A percentile compares a stretch with the other conserved stretches of the same genome.
Evolutionary conservation across 2,888 invertebrate species (phyloP).

Genomic region (Philopedon plagiatum): DNA sequence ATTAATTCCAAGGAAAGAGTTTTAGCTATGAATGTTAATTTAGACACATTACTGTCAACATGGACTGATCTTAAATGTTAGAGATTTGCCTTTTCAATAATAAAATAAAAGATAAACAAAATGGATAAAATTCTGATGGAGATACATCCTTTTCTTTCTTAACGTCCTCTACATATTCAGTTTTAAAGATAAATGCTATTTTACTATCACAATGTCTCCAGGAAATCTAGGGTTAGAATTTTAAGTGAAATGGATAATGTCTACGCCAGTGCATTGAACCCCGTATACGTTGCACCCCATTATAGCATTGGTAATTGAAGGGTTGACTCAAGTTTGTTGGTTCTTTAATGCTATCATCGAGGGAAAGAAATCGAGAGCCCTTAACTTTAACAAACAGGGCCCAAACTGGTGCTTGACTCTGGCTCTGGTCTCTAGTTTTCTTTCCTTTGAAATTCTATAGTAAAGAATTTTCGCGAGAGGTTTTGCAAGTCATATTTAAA

Average conservation of each 20-base stretch:
- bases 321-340: constrained; percentile 60
- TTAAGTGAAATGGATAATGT: neutral
- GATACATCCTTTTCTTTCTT: no score
- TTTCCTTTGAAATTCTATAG: constrained; percentile 14
- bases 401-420: constrained; percentile 51
- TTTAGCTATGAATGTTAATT: no score
- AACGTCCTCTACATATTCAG: no score
- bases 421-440: constrained; percentile 17
- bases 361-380: constrained; percentile 60
- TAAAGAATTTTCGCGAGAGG: neutral
- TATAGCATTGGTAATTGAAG: constrained; percentile 64
- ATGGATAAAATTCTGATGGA: no score
- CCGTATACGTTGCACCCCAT: constrained; percentile 55
- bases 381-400: constrained; percentile 58
- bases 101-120: no score
- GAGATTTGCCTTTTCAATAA: no score
- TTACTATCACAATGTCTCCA: no score
- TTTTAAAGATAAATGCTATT: no score
- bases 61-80: no score
- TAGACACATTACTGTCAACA: no score
- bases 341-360: constrained; percentile 60
- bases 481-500: neutral
- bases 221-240: neutral
- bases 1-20: no score
- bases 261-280: constrained; percentile 34